Percentiles rank a stretch among this genome's conserved stretches.
These are phyloP conservation scores for Paratrypauchen microcephalus DNA, from an alignment of 2,797 vertebrate species.

Conservation along the genomic window DNA sequence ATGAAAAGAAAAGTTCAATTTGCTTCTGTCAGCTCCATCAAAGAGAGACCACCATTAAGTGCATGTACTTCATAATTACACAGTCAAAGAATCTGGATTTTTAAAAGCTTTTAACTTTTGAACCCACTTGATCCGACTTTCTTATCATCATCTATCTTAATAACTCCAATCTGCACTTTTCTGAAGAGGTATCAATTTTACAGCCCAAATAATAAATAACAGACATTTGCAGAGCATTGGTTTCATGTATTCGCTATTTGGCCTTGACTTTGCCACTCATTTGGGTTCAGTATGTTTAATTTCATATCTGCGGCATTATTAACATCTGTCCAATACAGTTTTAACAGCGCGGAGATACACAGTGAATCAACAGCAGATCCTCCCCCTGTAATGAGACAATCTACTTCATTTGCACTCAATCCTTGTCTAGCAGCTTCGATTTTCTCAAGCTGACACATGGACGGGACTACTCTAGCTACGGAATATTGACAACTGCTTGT, in stretches of 20 bases:
- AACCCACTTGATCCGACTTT: slow-evolving; percentile 11
- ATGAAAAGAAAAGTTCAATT: slow-evolving; percentile 5
- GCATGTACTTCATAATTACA: slow-evolving; percentile 3
- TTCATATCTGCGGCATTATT: not conserved
- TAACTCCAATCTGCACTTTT: slow-evolving; percentile 3
- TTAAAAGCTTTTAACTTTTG: slow-evolving; percentile 9
- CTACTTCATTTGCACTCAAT: slow-evolving; percentile 21
- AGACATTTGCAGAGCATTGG: not conserved
- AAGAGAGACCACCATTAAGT: not conserved
- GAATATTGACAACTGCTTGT: too few relatives aligned
- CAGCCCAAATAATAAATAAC: not conserved
- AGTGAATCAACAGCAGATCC: slow-evolving; percentile 11
- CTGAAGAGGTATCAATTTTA: not conserved
- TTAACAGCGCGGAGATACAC: slow-evolving; percentile 14
- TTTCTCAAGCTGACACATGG: slow-evolving; percentile 7
- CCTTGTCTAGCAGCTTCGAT: slow-evolving; percentile 23
- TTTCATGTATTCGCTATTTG: not conserved
- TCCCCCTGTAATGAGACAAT: slow-evolving; percentile 8
- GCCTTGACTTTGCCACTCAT: not conserved
- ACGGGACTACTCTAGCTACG: too few relatives aligned
- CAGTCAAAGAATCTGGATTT: not conserved
- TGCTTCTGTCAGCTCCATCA: not conserved
- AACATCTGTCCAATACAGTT: slow-evolving; percentile 4
- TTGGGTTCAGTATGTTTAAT: slow-evolving; percentile 1
- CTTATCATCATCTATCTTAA: slow-evolving; percentile 5